Conservation (phyloP, 2,888 invertebrate species). For the Trachelus tabidus region DNA sequence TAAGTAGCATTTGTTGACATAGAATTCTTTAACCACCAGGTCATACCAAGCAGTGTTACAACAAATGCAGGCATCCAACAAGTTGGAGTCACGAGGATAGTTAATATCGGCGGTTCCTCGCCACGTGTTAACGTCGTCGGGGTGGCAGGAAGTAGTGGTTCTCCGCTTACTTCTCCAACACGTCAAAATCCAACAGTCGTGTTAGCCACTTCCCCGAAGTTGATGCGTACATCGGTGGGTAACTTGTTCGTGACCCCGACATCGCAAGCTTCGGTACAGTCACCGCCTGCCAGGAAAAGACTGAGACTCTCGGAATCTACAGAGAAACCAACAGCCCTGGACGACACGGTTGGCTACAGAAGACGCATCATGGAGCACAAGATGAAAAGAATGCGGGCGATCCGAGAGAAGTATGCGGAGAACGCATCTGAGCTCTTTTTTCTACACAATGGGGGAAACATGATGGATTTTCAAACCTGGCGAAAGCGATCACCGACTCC, state of each 20-base stretch:
- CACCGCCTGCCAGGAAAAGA: constrained; percentile 67
- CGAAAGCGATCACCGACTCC: constrained; percentile 83
- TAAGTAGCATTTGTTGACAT: neutral
- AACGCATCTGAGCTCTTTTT: constrained; percentile 88
- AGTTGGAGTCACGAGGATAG: constrained; percentile 68
- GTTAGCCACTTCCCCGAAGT: constrained; percentile 60
- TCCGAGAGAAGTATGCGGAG: constrained; percentile 81
- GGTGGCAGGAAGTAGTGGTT: constrained; percentile 49
- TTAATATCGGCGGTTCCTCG: constrained; percentile 63
- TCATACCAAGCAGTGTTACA: constrained; percentile 56
- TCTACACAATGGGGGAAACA: constrained; percentile 86
- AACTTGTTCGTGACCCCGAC: constrained; percentile 63
- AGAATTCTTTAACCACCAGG: constrained; percentile 37
- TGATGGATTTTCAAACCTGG: constrained; percentile 89
- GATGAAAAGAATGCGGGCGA: constrained; percentile 75
- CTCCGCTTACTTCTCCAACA: constrained; percentile 53
- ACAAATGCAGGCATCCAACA: constrained; percentile 61
- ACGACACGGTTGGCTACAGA: constrained; percentile 67
- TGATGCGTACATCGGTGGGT: constrained; percentile 57
- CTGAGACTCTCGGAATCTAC: constrained; percentile 62
- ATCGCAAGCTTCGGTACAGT: constrained; percentile 44
- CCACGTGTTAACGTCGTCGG: constrained; percentile 57
- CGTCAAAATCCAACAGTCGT: constrained; percentile 59
- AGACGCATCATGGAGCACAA: constrained; percentile 79
- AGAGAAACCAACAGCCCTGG: constrained; percentile 55